Conservation (phyloP, 2,888 invertebrate genomes). For the Unio pictorum region DNA sequence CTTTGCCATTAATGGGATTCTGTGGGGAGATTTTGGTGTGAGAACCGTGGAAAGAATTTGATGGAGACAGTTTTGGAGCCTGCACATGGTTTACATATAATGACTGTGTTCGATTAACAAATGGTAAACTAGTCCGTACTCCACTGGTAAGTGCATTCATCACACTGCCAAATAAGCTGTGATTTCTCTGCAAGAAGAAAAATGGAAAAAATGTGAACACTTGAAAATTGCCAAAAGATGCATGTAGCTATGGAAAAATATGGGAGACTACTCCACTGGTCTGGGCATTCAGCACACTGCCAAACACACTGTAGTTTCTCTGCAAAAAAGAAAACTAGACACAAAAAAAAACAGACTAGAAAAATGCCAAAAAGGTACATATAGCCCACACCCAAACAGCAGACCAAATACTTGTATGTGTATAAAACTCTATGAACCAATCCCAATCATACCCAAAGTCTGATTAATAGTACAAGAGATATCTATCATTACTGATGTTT, state of each 20-base stretch:
- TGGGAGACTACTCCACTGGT: constrained; percentile 54
- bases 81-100: constrained; percentile 59
- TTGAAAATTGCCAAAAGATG: not conserved
- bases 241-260: constrained; percentile 16
- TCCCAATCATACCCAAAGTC: too few species aligned
- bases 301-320: constrained; percentile 97
- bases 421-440: constrained; percentile 6
- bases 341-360: too few species aligned
- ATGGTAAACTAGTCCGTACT: constrained; percentile 54
- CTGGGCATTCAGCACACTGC: constrained; percentile 79
- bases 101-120: constrained; percentile 64
- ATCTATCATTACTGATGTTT: too few species aligned
- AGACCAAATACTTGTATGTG: not conserved
- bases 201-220: not conserved
- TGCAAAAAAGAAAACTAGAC: constrained; percentile 70
- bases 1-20: constrained; percentile 59
- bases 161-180: constrained; percentile 94
- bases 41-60: constrained; percentile 57
- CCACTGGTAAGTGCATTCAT: constrained; percentile 63
- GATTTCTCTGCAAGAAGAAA: constrained; percentile 83
- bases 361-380: not conserved
- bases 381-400: not conserved
- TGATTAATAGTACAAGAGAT: too few species aligned
- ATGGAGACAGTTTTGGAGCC: constrained; percentile 55
- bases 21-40: constrained; percentile 56